Evolutionary conservation across 2,797 vertebrate species (phyloP), one percentile per base, ranked within the genome.

Genomic region (Gambusia yucatana): DNA sequence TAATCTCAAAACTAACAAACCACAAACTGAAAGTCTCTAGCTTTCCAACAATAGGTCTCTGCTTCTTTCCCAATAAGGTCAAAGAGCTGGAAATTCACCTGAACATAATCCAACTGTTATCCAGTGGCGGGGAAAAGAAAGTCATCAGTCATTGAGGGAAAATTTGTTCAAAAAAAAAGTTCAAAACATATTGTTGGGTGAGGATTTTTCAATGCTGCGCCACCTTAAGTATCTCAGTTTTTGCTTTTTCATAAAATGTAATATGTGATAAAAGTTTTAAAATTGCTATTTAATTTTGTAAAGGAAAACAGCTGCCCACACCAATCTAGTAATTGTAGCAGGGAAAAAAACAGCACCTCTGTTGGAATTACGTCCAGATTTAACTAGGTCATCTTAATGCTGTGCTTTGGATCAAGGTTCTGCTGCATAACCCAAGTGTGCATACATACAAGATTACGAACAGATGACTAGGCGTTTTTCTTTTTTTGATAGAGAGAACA

Each of bases 1-100:
- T 93, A 91, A 94, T 93, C 93, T 89, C 83, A 81, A 87, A 88
- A 89, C 88, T 80, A 93, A 93, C 92, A 95, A 92, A 89, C 86
- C 89, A 75, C 85, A 90, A 91, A 92, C 86, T 90, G 86, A 93
- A 92, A 93, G 90, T 88, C 80, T 50, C 50, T 0, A 75, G 78
- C 75, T 81, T 85, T 82, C 86, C 83, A 77, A 85, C 78, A 89
- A 87, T 85, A 83, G 83, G 65, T 78, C 85, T 74, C 73, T 63
- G 79, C 84, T 81, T 77, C 85, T 87, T 81, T 82, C 63, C 75
- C 43, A 70, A 44, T 73, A 20, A 71, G 82, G 75, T 82, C 76
- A 82, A 71, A 17, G 57, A 73, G 80, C 61, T 33, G 33, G 46
- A 79, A 52, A 79, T 84, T 86, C 69, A 59, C 11, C 17, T 3